Base-by-base conservation (phyloP, 23 tunicate genomes). In the Halocynthia roretzi region DNA sequence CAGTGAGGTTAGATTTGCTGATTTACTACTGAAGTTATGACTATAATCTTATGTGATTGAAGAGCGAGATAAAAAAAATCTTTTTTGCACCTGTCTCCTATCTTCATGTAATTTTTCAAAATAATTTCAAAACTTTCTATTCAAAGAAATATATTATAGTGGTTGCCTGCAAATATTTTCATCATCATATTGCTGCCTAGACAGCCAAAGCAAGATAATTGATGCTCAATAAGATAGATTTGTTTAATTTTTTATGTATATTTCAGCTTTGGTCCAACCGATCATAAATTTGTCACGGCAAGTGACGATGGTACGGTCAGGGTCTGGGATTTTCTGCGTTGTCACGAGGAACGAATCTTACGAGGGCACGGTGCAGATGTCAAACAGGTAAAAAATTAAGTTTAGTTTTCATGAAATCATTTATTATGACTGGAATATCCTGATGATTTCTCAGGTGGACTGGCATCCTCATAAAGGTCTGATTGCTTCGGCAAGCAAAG, bases 301-400 rank as follows among this genome's bases (percentile, higher is more conserved):
- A 88, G 96, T 68, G 99, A 95, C 64, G 99, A 95, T 78, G 99
- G 99, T 0, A 95, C 99, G 5, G 99, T 95, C 50, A 76, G 99
- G 40, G 85, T 95, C 12, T 95, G 99, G 99, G 99, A 95, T 66
- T 95, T 95, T 65, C 54, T 82, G 7, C 68, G 87, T 5, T 81
- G 91, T 60, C 81, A 73, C 53, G 99, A 95, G 60, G 99, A 95
- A 69, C 80, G 82, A 20, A 93, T 93, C 62, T 53, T 93, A 22
- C 80, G 86, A 31, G 98, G 95, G 40, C 98, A 93, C 61, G 98
- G 98, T 8, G 85, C 93, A 7, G 98, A 93, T 74, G 98, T 93
- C 0, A 93, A 93, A 75, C 93, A 93, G 82, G 93, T 84, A 70
- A 14, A 22, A 12, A 12, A 1, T 5, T 48, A 14, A 48, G 1